Evolutionary conservation across 1,140 invertebrate species (phyloP), one percentile per base, ranked within the genome.

Genomic region (Sarcophaga peregrina): DNA sequence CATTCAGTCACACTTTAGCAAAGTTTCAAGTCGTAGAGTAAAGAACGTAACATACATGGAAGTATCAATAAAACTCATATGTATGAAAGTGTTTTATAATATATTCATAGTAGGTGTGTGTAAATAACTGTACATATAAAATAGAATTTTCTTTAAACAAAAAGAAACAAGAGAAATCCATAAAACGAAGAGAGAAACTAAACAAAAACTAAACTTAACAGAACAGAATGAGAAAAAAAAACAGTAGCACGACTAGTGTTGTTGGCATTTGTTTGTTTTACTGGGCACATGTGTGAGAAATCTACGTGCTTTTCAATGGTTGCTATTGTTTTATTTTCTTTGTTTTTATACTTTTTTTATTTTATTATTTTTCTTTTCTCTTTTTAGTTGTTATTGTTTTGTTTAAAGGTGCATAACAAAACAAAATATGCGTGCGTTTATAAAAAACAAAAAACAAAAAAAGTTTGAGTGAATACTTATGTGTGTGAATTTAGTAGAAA

Each of bases 241-340:
- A 68, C 10, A 68, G 62, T 78, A 47, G 75, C 47, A 78, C 25
- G 7, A 78, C 47, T 50, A 47, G 10, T 78, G 75, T 78, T 78
- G 25, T 25, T 50, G 47, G 2, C 7, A 78, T 78, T 78, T 78
- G 75, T 78, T 78, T 50, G 50, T 50, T 78, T 78, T 78, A 50
- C 48, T 48, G 75, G 75, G n/a, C 75, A 78, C 75, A 50, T 78
- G 46, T 50, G 75, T 78, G 46, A 78, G 50, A 72, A 78, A 17
- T 78, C 5, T 78, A 78, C 75, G 75, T 78, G 47, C 75, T 8
- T 78, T 78, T 50, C 75, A 78, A 78, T 20, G 62, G n/a, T 10
- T 68, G n/a, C n/a, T 20, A 4, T 37, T 37, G 25, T 37, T 37
- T 37, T 37, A 37, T 37, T 37, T 37, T 37, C 25, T 37, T 37